Evolutionary conservation across 2,797 vertebrate species (phyloP).

Genomic region (Okamejei kenojei): DNA sequence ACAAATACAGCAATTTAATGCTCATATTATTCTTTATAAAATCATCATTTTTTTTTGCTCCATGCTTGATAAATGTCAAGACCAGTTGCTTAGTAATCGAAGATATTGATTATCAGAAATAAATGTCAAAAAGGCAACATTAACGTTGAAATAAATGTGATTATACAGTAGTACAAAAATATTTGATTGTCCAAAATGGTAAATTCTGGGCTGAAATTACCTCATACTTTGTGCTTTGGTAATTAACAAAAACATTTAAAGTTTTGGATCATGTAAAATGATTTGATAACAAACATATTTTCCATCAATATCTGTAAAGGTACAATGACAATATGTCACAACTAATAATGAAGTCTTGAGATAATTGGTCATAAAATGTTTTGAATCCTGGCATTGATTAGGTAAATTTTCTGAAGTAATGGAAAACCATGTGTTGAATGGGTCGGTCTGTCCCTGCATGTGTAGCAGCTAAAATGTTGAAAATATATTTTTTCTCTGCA

Average conservation of each 20-base stretch:
- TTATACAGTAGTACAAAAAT: not conserved
- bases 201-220: not conserved
- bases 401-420: not conserved
- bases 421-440: not conserved
- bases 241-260: no score
- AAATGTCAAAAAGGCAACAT: not conserved
- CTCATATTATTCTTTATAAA: not conserved
- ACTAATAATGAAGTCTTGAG: not conserved
- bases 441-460: not conserved
- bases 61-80: not conserved
- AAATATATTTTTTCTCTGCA: slow-evolving; percentile 54
- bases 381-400: not conserved
- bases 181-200: not conserved
- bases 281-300: no score
- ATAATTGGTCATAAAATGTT: not conserved
- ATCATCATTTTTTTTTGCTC: not conserved
- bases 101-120: not conserved
- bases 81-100: not conserved
- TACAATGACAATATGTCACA: no score
- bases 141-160: not conserved
- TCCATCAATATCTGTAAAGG: no score
- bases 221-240: not conserved
- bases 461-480: not conserved
- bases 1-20: not conserved
- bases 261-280: no score